Evolutionary conservation across 2,797 vertebrate genomes (phyloP), one percentile per base, ranked within the genome.

Genomic region (Hipposideros larvatus): DNA sequence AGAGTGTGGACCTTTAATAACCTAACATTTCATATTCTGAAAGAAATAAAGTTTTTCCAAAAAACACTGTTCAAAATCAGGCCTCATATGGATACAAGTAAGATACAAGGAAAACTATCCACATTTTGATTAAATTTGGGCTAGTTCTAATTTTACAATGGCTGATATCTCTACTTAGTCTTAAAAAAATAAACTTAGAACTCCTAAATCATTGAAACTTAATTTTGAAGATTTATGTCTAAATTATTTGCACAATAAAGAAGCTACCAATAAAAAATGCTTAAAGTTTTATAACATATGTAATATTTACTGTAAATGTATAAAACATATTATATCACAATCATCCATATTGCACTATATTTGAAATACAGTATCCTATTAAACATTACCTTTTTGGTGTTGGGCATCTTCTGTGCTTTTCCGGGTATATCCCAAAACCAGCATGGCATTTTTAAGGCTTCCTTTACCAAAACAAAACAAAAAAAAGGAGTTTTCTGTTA

Each of bases 351-450:
- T 66, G 19, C 1, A 16, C 13, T 63, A 18, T n/a, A 2, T 55
- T 85, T 41, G 9, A 34, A 90, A 66, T 43, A 66, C 0, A 97
- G 57, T 22, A 88, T 22, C 11, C 51, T 34, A 70, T 5, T 68
- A 91, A 21, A 53, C 95, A 97, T 95, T 99, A 99, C 99, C 99
- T 96, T 97, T 98, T 37, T 98, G 98, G 9, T 88, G 95, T 86
- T 98, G 98, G 84, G 97, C 97, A 55, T 97, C 98, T 97, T 98
- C 97, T 0, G 94, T 87, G 74, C 90, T 96, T 96, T 98, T 98
- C 87, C 96, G 97, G 87, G 98, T 98, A 91, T 99, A 98, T 5
- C 99, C 99, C 99, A 99, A 97, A 97, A 99, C 98, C 97, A 99
- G 98, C 90, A 99, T 98, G 14, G 98, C 99, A 6, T 98, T 99